Percentiles rank a stretch among this genome's conserved stretches.
These are phyloP conservation scores for Crematogaster levior DNA, from an alignment of 2,888 invertebrate species.

Conservation along the genomic window DNA sequence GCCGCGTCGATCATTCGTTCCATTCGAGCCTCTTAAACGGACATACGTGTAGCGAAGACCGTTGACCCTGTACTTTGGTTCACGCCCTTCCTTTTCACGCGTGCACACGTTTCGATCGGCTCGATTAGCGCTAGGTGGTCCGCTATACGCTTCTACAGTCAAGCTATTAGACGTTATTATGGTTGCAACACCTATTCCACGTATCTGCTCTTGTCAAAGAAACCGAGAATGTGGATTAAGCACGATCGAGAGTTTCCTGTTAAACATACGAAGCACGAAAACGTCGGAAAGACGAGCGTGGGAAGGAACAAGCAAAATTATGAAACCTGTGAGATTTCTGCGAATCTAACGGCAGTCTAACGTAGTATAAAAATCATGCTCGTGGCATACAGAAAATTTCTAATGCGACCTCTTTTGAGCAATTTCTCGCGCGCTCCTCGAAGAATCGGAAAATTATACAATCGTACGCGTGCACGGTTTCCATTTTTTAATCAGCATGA, in stretches of 20 bases:
- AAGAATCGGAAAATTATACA: slow-evolving; percentile 34
- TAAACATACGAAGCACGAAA: background rate
- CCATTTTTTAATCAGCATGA: background rate
- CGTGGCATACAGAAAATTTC: slow-evolving; percentile 17
- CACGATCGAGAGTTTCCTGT: background rate
- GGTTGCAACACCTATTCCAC: background rate
- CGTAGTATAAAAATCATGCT: background rate
- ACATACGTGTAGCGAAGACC: slow-evolving; percentile 47
- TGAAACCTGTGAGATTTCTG: background rate
- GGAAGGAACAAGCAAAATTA: background rate
- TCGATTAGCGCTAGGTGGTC: slow-evolving; percentile 47
- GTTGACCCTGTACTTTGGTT: slow-evolving; percentile 49
- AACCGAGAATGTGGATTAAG: background rate
- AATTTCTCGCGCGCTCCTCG: background rate
- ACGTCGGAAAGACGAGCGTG: slow-evolving; percentile 6
- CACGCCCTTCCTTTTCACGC: slow-evolving; percentile 33
- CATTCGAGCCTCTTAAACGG: slow-evolving; percentile 42
- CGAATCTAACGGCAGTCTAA: background rate
- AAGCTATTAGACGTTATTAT: background rate
- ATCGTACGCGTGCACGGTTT: slow-evolving; percentile 21
- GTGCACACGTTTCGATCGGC: slow-evolving; percentile 61
- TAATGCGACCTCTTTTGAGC: slow-evolving; percentile 38
- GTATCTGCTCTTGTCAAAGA: background rate
- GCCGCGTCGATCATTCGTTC: slow-evolving; percentile 58
- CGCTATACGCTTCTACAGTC: background rate